phyloP scores from a whole-genome alignment of 2,888 invertebrate species.

The Eumerus sabulonum region DNA sequence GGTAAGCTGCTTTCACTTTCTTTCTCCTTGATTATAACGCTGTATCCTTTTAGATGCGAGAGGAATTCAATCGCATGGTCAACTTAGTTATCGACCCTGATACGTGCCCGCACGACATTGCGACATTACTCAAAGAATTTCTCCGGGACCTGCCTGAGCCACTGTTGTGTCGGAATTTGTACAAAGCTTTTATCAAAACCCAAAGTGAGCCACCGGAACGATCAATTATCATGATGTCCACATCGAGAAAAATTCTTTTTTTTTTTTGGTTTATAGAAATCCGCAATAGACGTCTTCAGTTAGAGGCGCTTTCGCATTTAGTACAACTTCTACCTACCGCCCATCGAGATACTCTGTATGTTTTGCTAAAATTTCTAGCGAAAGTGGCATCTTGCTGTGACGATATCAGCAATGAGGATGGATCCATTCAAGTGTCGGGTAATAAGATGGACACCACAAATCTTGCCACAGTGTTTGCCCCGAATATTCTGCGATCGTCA shows the following conservation, averaged over 20 bases:
- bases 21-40: background rate
- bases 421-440: constrained; percentile 79
- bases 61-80: constrained; percentile 92
- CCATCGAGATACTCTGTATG: constrained; percentile 90
- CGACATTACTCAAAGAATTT: constrained; percentile 94
- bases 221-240: background rate
- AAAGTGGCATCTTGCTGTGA: constrained; percentile 78
- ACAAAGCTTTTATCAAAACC: constrained; percentile 93
- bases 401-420: constrained; percentile 72
- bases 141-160: constrained; percentile 96
- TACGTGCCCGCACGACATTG: constrained; percentile 95
- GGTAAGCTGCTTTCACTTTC: constrained; percentile 79
- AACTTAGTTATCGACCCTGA: constrained; percentile 87
- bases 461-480: constrained; percentile 95
- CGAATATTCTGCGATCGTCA: constrained; percentile 92
- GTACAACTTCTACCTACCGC: constrained; percentile 91
- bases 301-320: constrained; percentile 90
- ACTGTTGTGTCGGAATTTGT: constrained; percentile 92
- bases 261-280: constrained; percentile 84
- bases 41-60: constrained; percentile 83
- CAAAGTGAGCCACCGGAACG: constrained; percentile 84
- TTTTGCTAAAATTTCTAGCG: constrained; percentile 89
- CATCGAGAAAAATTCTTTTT: too few relatives aligned
- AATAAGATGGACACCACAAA: constrained; percentile 97
- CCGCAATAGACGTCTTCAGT: constrained; percentile 89